Conservation (phyloP, 2,113 vertebrate genomes). For the Scatophagus argus region DNA sequence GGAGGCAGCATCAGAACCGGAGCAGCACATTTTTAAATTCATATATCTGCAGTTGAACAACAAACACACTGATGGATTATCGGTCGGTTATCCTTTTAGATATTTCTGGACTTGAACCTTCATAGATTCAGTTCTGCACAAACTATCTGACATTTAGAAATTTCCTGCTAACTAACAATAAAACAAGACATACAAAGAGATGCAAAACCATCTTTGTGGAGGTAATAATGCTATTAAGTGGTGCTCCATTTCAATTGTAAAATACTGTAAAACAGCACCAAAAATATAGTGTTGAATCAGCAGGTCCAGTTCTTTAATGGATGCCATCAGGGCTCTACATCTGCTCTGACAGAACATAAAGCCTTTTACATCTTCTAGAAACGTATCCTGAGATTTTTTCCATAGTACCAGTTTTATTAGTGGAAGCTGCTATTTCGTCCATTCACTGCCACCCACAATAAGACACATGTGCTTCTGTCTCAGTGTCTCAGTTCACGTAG, state of each 20-base stretch:
- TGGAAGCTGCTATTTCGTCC: conserved; percentile 25
- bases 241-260: not conserved
- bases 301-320: not conserved
- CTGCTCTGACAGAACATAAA: conserved; percentile 22
- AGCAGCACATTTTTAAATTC: no score
- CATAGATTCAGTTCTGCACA: not conserved
- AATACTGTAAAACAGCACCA: not conserved
- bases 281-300: not conserved
- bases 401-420: conserved; percentile 49
- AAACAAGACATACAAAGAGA: not conserved
- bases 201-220: not conserved
- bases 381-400: conserved; percentile 41
- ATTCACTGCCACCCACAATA: conserved; percentile 62
- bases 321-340: not conserved
- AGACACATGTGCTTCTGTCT: conserved; percentile 39
- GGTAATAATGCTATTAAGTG: no score
- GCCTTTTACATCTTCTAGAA: conserved; percentile 1
- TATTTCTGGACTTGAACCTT: not conserved
- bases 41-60: not conserved
- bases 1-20: no score
- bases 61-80: no score
- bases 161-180: no score
- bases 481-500: conserved; percentile 66
- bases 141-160: no score
- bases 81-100: no score